Percentiles rank a stretch among this genome's conserved stretches.
Conservation (phyloP, 2,888 invertebrate genomes). For the Mantis religiosa region DNA sequence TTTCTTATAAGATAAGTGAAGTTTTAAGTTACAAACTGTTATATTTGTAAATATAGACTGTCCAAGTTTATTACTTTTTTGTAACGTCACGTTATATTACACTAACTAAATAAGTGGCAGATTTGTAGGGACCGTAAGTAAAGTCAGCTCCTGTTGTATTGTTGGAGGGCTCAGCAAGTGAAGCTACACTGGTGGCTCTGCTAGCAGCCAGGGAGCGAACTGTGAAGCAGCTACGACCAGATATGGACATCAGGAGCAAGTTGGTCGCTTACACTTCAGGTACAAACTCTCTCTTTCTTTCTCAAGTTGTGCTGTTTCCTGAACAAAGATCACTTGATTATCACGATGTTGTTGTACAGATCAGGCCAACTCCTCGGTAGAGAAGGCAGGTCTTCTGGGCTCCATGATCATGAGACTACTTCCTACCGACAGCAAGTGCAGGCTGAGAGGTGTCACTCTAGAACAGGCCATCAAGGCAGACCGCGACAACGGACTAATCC, state of each 20-base stretch:
- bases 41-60: too few relatives aligned
- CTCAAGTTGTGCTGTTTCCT: neutral
- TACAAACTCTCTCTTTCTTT: constrained; percentile 34
- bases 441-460: constrained; percentile 64
- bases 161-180: constrained; percentile 81
- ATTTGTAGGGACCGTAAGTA: too few relatives aligned
- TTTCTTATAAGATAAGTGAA: too few relatives aligned
- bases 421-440: constrained; percentile 61
- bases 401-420: constrained; percentile 73
- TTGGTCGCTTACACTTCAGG: constrained; percentile 76
- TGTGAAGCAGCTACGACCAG: constrained; percentile 55
- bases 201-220: constrained; percentile 71
- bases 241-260: constrained; percentile 61
- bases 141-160: too few relatives aligned
- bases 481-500: constrained; percentile 70
- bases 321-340: too few relatives aligned
- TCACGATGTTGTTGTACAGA: constrained; percentile 42
- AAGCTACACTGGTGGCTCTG: constrained; percentile 78
- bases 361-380: constrained; percentile 86
- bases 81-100: too few relatives aligned
- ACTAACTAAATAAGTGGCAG: too few relatives aligned
- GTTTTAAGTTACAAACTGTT: too few relatives aligned
- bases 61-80: too few relatives aligned
- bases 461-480: constrained; percentile 71
- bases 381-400: constrained; percentile 77